Evolutionary conservation across 2,888 invertebrate species (phyloP).

Genomic region (Melanargia galathea): DNA sequence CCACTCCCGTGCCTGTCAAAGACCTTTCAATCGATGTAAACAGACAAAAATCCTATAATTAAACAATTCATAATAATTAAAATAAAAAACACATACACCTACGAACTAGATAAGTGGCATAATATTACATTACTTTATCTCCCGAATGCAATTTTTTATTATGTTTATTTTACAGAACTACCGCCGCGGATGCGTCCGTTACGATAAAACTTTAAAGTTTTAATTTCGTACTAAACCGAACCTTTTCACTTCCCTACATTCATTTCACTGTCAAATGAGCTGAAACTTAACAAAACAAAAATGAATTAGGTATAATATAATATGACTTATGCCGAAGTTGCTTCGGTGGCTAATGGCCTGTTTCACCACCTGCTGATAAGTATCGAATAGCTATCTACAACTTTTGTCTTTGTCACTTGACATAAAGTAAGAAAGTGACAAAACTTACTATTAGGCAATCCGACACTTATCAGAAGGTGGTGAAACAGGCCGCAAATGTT

Average conservation of each 20-base stretch:
- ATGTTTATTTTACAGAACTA: slow-evolving; percentile 45
- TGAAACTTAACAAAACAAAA: slow-evolving; percentile 19
- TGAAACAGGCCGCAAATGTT: no score
- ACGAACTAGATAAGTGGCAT: slow-evolving; percentile 73
- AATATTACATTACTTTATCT: slow-evolving; percentile 44
- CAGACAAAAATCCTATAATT: slow-evolving; percentile 66
- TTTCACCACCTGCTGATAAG: no score
- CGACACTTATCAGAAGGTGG: no score
- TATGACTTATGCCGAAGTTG: slow-evolving; percentile 18
- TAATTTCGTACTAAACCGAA: slow-evolving; percentile 21
- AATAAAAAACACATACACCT: slow-evolving; percentile 72
- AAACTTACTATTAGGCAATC: no score
- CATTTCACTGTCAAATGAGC: neutral
- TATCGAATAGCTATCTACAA: no score
- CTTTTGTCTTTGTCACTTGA: no score
- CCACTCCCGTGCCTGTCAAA: slow-evolving; percentile 58
- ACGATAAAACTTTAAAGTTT: neutral
- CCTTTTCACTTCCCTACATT: slow-evolving; percentile 18
- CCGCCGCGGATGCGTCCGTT: slow-evolving; percentile 10
- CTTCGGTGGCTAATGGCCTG: slow-evolving; percentile 12
- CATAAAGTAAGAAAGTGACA: no score
- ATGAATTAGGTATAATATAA: slow-evolving; percentile 4
- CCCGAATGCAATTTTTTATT: slow-evolving; percentile 39
- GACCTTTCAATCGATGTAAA: slow-evolving; percentile 59
- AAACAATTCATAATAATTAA: slow-evolving; percentile 63